Evolutionary conservation across 2,888 invertebrate genomes (phyloP).

Genomic region (Heliconius charithonia): DNA sequence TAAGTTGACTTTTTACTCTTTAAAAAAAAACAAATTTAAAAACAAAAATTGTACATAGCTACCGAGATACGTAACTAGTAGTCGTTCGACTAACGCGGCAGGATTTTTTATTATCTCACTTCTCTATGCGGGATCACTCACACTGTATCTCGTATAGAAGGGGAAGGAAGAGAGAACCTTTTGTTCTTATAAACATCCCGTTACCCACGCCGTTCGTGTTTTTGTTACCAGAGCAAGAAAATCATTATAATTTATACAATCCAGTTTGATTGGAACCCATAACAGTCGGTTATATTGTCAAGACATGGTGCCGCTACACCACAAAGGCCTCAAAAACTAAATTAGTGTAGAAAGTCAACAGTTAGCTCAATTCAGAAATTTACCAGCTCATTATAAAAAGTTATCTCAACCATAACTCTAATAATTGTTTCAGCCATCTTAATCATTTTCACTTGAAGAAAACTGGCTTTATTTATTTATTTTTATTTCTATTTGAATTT

Average conservation of each 20-base stretch:
- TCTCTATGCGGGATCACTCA: no score
- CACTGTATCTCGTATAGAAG: no score
- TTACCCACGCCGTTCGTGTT: no score
- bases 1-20: neutral
- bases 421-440: conserved; percentile 7
- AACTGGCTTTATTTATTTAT: neutral
- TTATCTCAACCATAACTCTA: conserved; percentile 9
- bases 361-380: neutral
- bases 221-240: neutral
- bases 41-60: neutral
- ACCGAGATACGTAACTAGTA: no score
- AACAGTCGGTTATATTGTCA: neutral
- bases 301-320: neutral
- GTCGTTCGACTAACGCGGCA: no score
- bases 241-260: neutral
- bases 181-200: no score
- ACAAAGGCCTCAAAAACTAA: neutral
- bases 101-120: no score
- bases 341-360: neutral
- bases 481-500: neutral
- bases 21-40: no score
- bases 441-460: neutral
- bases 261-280: neutral
- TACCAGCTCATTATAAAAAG: conserved; percentile 14
- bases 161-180: no score